phyloP scores from a whole-genome alignment of 2,113 vertebrate genomes.

The Eudorcas thomsonii region DNA sequence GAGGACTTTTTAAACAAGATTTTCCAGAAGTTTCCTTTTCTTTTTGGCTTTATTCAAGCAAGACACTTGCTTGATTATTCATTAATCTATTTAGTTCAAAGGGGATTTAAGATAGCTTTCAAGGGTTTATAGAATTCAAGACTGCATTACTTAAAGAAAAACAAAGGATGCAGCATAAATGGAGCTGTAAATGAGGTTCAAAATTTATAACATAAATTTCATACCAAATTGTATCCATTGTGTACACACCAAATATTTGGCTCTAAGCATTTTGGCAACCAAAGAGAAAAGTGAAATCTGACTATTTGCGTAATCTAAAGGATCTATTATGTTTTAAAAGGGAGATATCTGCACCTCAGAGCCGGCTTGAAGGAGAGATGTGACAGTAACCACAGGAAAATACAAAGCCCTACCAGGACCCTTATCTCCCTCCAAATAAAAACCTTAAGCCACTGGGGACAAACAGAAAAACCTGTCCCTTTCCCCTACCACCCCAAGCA shows the following conservation, averaged over 20 bases:
- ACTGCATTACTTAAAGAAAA: neutral
- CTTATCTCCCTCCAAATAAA: neutral
- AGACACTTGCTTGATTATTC: neutral
- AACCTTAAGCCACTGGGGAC: neutral
- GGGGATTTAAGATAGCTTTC: neutral
- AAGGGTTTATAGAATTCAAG: neutral
- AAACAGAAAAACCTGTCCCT: neutral
- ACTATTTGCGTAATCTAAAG: neutral
- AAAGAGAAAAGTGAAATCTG: neutral
- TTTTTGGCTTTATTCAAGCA: neutral
- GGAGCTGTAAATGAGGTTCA: neutral
- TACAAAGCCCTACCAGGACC: neutral
- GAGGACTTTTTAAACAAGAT: neutral
- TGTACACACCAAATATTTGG: neutral
- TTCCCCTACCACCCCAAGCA: too few relatives aligned
- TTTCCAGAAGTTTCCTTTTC: neutral
- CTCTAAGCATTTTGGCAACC: neutral
- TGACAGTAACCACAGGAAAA: neutral
- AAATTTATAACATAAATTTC: neutral
- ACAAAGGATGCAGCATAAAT: neutral
- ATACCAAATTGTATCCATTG: neutral
- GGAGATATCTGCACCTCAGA: neutral
- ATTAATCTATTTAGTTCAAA: neutral
- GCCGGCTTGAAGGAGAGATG: neutral
- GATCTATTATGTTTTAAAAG: neutral